Conservation (phyloP, 2,888 invertebrate species). For the Omphaloscelis lunosa region DNA sequence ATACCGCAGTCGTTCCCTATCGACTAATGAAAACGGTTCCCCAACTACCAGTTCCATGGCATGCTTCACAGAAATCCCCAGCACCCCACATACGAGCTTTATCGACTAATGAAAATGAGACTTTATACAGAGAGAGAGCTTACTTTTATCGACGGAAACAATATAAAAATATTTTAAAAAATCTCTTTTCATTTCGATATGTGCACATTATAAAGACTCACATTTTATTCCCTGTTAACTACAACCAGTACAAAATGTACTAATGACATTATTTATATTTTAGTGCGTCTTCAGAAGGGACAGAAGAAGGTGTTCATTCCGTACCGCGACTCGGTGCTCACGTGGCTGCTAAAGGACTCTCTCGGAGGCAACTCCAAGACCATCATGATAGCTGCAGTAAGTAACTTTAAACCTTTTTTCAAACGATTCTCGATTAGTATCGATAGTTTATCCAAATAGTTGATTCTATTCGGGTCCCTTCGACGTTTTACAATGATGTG, state of each 20-base stretch:
- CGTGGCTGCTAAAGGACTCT: slow-evolving; percentile 97
- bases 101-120: no score
- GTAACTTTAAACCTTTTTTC: slow-evolving; percentile 65
- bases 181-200: no score
- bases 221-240: no score
- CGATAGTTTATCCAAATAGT: background rate
- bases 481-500: background rate
- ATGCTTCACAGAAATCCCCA: background rate
- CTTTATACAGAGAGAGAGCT: no score
- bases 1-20: no score
- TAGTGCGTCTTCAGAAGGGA: slow-evolving; percentile 84
- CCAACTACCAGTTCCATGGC: no score
- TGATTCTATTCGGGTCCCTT: background rate
- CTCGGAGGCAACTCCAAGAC: slow-evolving; percentile 97
- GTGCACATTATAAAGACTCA: no score
- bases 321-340: slow-evolving; percentile 96
- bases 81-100: no score
- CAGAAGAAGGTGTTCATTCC: slow-evolving; percentile 94
- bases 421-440: background rate
- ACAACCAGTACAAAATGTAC: background rate
- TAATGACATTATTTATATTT: background rate
- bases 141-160: no score
- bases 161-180: no score
- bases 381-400: slow-evolving; percentile 96
- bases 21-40: no score